A percentile compares a stretch with the other conserved stretches of the same genome.
Conservation (phyloP, 2,888 invertebrate species). For the Tenthredo livida region DNA sequence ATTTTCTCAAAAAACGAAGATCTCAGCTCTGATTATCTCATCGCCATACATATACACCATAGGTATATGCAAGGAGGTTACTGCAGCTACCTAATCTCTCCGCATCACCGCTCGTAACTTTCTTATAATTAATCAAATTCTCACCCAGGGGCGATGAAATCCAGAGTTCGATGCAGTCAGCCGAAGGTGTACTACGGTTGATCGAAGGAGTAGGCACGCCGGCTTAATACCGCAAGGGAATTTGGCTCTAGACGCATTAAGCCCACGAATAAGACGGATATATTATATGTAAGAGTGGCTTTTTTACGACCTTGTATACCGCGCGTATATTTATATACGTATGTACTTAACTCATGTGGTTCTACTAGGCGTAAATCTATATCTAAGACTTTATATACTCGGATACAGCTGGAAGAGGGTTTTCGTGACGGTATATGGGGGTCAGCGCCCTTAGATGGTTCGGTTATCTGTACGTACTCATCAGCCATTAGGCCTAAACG, state of each 20-base stretch:
- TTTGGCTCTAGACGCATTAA: conserved; percentile 51
- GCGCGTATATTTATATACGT: conserved; percentile 3
- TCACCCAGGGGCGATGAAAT: conserved; percentile 13
- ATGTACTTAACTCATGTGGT: conserved; percentile 2
- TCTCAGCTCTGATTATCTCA: background rate
- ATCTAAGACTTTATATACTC: conserved; percentile 15
- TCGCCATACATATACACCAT: background rate
- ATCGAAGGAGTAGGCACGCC: background rate
- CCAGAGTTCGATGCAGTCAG: background rate
- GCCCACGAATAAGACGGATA: conserved; percentile 51
- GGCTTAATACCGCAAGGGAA: conserved; percentile 53
- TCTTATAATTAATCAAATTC: conserved; percentile 32
- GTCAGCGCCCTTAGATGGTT: conserved; percentile 50
- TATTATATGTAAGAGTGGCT: conserved; percentile 43
- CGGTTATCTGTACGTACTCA: conserved; percentile 50
- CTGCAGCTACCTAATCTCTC: background rate
- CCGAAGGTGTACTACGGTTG: background rate
- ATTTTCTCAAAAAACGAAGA: background rate
- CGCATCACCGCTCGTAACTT: background rate
- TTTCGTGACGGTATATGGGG: background rate
- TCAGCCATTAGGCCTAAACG: conserved; percentile 50
- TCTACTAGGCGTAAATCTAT: conserved; percentile 19
- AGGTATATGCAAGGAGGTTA: background rate
- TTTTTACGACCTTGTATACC: conserved; percentile 38
- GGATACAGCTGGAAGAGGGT: background rate